Base-by-base conservation (phyloP, 2,888 invertebrate species). In the Hemaris fuciformis region DNA sequence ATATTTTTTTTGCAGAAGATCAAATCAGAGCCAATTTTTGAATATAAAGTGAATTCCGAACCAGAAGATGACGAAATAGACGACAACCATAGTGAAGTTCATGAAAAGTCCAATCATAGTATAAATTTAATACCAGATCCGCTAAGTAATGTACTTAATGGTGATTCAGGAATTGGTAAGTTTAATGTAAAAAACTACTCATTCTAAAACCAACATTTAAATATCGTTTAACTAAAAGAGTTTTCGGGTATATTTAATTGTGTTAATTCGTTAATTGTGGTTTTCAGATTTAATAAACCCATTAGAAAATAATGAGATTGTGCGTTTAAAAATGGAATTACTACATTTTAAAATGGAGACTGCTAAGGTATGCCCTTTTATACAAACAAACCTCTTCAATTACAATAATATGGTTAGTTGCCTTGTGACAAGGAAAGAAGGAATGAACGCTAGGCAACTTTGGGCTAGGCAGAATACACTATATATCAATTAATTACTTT, bases 321-420 rank as follows among this genome's bases (percentile, higher is more conserved):
- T 76, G 0, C 87, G 80, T 67, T 76, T 90, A 75, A 87, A 89
- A 73, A 65, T 80, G 27, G 84, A 91, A 59, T 66, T 92, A 60
- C 66, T 91, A 6, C 87, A 88, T 56, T 88, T 84, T 67, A 80
- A 90, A 78, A 68, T 91, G 70, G 90, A 91, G 73, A 91, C 84
- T 10, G 89, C 88, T 1, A 90, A 89, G 81, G 91, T 91, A 69
- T 77, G 46, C 3, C 43, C 42, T 10, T 34, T 25, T 23, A 15
- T 23, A 15, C 2, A n/a, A n/a, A n/a, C n/a, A n/a, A n/a, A n/a
- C n/a, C n/a, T n/a, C n/a, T n/a, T n/a, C n/a, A n/a, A n/a, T n/a
- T n/a, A n/a, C n/a, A n/a, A n/a, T n/a, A n/a, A n/a, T n/a, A n/a
- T n/a, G n/a, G n/a, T n/a, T n/a, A n/a, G n/a, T n/a, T n/a, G n/a